Evolutionary conservation across 1,140 invertebrate species (phyloP), one percentile per base, ranked within the genome.

Genomic region (Patella vulgata): DNA sequence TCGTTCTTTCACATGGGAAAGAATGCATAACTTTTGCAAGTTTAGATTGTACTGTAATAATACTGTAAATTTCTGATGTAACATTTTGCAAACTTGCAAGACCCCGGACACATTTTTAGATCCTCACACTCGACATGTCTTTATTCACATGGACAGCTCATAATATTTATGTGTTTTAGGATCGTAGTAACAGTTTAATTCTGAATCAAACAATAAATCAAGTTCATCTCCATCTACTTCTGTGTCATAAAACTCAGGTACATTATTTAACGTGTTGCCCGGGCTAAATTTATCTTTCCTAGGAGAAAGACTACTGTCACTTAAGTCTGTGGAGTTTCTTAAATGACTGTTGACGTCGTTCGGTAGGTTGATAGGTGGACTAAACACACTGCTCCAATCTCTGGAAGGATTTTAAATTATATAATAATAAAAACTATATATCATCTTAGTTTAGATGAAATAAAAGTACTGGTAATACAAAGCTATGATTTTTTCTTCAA

Each of bases 131-230:
- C n/a, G n/a, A n/a, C n/a, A n/a, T n/a, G n/a, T n/a, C n/a, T n/a
- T n/a, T n/a, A n/a, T n/a, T n/a, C n/a, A 36, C 14, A 36, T 36
- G 5, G 33, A 36, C 5, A 83, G 71, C 56, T 84, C 83, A 68
- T 84, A 84, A 54, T 82, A 84, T 63, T 81, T 84, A 30, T 73
- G 74, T 14, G 81, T 82, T 27, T 73, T 71, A 17, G 83, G 83
- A 70, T 84, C 83, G 62, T 79, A 84, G 64, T 84, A 84, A 70
- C 82, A 84, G 65, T 82, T 82, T 11, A 84, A 66, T 57, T 71
- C 74, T 8, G 80, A 74, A 56, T 84, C 83, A 68, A 83, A 84
- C 11, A 82, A 65, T 39, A 84, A 62, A 51, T 84, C 82, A 4
- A 84, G 56, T 62, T 81, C 80, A 39, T 82, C 82, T 36, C 82